These are phyloP conservation scores for Callimorpha dominula DNA, from an alignment of 2,888 invertebrate species.

Conservation along the genomic window DNA sequence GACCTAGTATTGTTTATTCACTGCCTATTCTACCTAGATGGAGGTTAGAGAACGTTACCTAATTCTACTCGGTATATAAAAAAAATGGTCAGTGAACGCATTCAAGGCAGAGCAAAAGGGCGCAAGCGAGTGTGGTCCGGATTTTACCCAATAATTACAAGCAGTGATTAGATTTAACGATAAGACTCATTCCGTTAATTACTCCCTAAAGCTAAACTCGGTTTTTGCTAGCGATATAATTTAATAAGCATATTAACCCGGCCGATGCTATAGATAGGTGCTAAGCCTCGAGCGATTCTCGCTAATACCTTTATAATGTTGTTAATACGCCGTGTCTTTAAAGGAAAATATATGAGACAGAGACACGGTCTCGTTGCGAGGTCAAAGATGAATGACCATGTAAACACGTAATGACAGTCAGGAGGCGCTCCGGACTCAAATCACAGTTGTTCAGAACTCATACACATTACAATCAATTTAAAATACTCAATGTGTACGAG, in stretches of 20 bases:
- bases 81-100: slow-evolving; percentile 56
- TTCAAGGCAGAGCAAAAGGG: slow-evolving; percentile 55
- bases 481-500: slow-evolving; percentile 71
- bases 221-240: slow-evolving; percentile 85
- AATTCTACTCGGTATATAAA: slow-evolving; percentile 30
- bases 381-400: slow-evolving; percentile 86
- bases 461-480: slow-evolving; percentile 85
- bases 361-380: slow-evolving; percentile 66
- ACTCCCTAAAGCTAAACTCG: slow-evolving; percentile 85
- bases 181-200: slow-evolving; percentile 84
- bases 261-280: slow-evolving; percentile 81
- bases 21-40: slow-evolving; percentile 44
- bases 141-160: slow-evolving; percentile 81
- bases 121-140: slow-evolving; percentile 66
- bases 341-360: slow-evolving; percentile 63
- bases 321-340: slow-evolving; percentile 62
- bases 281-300: slow-evolving; percentile 72
- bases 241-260: slow-evolving; percentile 85
- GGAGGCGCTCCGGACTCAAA: slow-evolving; percentile 77
- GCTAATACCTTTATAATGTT: slow-evolving; percentile 77
- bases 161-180: slow-evolving; percentile 81
- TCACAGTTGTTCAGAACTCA: slow-evolving; percentile 78
- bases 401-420: slow-evolving; percentile 76
- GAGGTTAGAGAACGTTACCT: slow-evolving; percentile 26
- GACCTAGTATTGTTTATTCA: slow-evolving; percentile 62